Percentiles rank a stretch among this genome's conserved stretches.
Conservation (phyloP, 2,888 invertebrate genomes). For the Chironomus riparius region DNA sequence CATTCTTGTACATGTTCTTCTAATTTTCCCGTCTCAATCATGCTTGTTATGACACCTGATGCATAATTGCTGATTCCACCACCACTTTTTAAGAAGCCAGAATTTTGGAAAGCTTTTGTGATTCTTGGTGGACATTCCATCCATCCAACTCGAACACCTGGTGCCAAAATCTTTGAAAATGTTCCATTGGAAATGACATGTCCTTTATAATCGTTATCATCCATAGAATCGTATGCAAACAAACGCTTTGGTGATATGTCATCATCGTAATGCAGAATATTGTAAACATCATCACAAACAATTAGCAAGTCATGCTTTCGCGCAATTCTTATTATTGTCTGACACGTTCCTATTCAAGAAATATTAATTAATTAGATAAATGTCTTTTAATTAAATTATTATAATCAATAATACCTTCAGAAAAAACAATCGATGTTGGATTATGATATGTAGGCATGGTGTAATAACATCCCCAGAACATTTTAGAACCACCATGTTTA, state of each 20-base stretch:
- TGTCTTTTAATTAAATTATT: neutral
- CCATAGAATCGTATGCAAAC: constrained; percentile 45
- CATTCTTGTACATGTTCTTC: constrained; percentile 43
- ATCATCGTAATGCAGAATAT: constrained; percentile 46
- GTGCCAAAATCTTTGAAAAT: constrained; percentile 56
- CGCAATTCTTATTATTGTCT: constrained; percentile 42
- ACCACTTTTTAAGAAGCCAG: constrained; percentile 48
- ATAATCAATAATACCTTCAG: constrained; percentile 37
- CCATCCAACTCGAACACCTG: constrained; percentile 55
- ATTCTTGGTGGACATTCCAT: constrained; percentile 47
- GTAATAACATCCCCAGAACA: constrained; percentile 49
- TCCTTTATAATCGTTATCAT: constrained; percentile 41
- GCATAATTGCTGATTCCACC: constrained; percentile 53
- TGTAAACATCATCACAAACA: constrained; percentile 56
- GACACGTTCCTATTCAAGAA: constrained; percentile 37
- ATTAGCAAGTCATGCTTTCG: constrained; percentile 43
- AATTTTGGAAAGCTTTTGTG: constrained; percentile 39
- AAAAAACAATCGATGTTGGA: constrained; percentile 48
- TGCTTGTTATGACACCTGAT: constrained; percentile 46
- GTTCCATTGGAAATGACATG: constrained; percentile 54
- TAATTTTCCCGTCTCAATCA: constrained; percentile 46
- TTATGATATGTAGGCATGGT: constrained; percentile 52
- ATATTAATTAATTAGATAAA: no score
- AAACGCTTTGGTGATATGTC: constrained; percentile 45
- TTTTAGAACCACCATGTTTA: constrained; percentile 34